Percentiles rank a stretch among this genome's conserved stretches.
Evolutionary conservation across 2,113 vertebrate species (phyloP).

Genomic region (Dicrurus megarhynchus): DNA sequence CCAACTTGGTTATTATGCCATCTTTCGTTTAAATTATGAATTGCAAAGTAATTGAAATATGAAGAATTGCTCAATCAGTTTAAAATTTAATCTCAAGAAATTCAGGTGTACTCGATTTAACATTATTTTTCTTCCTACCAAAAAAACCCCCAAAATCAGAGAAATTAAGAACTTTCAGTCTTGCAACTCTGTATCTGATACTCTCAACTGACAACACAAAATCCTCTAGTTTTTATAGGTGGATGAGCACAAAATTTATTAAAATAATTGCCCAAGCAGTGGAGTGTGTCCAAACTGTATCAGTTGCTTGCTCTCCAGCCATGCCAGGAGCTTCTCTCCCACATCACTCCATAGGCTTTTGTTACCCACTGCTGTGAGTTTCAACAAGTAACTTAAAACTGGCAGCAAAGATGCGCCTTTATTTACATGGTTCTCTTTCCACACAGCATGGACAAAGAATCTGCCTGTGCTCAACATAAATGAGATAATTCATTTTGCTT

Average conservation of each 20-base stretch:
- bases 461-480: neutral
- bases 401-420: neutral
- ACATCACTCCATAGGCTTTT: neutral
- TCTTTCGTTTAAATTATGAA: constrained; percentile 65
- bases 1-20: constrained; percentile 56
- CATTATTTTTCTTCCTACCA: neutral
- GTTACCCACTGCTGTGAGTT: neutral
- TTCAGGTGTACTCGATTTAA: neutral
- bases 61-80: neutral
- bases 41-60: constrained; percentile 43
- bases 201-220: neutral
- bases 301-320: neutral
- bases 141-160: neutral
- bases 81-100: neutral
- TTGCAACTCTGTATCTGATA: neutral
- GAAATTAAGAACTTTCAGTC: neutral
- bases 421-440: neutral
- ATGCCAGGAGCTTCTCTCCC: neutral
- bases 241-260: neutral
- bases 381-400: neutral
- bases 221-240: neutral
- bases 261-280: neutral
- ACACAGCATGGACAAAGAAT: neutral
- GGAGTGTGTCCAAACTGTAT: neutral
- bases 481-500: neutral